Percentiles rank a stretch among this genome's conserved stretches.
Evolutionary conservation across 2,113 vertebrate genomes (phyloP).

Genomic region (Paramisgurnus dabryanus): DNA sequence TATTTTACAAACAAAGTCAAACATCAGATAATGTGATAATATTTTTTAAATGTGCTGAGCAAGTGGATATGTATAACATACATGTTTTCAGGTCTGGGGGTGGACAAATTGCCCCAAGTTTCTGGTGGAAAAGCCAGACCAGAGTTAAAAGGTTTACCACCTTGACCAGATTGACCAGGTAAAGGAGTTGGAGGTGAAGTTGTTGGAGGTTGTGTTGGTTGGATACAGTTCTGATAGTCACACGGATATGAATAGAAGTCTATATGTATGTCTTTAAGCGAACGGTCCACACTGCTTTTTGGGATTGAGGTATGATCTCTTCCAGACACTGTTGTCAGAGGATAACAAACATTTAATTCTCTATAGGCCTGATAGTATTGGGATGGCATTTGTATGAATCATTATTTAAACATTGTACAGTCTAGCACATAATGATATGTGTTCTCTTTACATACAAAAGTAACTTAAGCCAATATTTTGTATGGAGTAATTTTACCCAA

Average conservation of each 20-base stretch:
- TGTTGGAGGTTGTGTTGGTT: constrained; percentile 54
- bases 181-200: constrained; percentile 48
- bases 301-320: no score
- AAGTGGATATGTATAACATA: constrained; percentile 55
- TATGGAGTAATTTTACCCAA: constrained; percentile 67
- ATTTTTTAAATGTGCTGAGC: neutral
- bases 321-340: constrained; percentile 77
- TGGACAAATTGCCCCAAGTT: constrained; percentile 5
- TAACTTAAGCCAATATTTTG: neutral
- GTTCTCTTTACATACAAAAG: no score
- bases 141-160: no score
- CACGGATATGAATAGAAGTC: constrained; percentile 74
- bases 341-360: neutral
- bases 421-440: neutral
- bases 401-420: neutral
- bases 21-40: neutral
- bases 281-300: constrained; percentile 76
- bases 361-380: neutral
- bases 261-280: constrained; percentile 68
- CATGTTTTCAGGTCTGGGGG: constrained; percentile 57
- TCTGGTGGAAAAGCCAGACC: no score
- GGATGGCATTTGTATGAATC: neutral
- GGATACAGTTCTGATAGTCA: constrained; percentile 70
- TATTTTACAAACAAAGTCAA: neutral
- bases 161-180: no score